Evolutionary conservation across 2,797 vertebrate species (phyloP), one percentile per base, ranked within the genome.

Genomic region (Odontamblyopus lacepedii): DNA sequence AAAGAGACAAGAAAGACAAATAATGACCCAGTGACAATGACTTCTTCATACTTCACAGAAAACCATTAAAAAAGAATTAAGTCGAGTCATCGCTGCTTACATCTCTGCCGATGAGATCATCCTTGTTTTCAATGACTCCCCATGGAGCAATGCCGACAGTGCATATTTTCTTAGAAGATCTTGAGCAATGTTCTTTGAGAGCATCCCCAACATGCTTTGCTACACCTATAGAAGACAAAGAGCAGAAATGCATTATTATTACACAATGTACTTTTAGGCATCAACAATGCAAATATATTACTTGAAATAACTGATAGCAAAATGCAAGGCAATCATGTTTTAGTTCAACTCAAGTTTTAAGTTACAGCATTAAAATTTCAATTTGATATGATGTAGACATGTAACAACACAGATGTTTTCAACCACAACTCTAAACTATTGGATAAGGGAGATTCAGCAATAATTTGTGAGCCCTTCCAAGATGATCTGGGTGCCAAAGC

Each of bases 61-160:
- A 62, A 63, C 35, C 15, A 44, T 66, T 27, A 50, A 3, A 27
- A 23, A 66, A 29, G 3, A 50, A 29, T 53, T 16, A 70, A 38
- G 27, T 1, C 67, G 57, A 6, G 16, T 66, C 23, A 23, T 23
- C 23, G 23, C 23, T 23, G 23, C 97, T 98, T 93, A 99, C 98
- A 76, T 99, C 97, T 98, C 94, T 96, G 88, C 98, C 98, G 72
- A 98, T 95, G 79, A 99, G 96, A 89, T 99, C 98, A 11, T 96
- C 98, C 87, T 97, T 93, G 93, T 99, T 99, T 92, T 99, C 98
- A 83, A 99, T 98, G 77, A 99, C 96, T 86, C 98, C 98, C 98
- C 98, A 99, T 0, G 97, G 96, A 74, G 98, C 96, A 67, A 99
- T 96, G 71, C 98, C 98, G 64, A 99, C 96, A 88, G 97, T 97